Evolutionary conservation across 2,797 vertebrate genomes (phyloP), one percentile per base, ranked within the genome.

Genomic region (Tapirus indicus): DNA sequence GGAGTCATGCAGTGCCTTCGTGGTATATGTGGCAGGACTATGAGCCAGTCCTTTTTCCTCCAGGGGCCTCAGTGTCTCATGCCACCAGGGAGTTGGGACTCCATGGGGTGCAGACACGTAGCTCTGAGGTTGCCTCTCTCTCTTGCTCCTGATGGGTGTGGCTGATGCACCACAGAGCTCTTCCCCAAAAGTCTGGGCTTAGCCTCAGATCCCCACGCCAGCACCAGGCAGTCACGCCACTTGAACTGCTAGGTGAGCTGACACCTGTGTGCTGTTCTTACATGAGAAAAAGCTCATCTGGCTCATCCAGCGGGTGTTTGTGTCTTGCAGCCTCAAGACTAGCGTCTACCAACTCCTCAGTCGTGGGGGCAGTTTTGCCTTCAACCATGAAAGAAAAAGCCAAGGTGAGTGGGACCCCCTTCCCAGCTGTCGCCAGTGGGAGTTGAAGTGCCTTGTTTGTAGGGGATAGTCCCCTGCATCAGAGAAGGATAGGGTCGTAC

Each of bases 241-340:
- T 56, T 16, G 54, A 68, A 56, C 14, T 18, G 9, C 62, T 71
- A 29, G 13, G 18, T 29, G 52, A 52, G 54, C 21, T 35, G 38
- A 92, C 52, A 23, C 6, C 69, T 56, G 20, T 69, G n/a, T 35
- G 1, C 44, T 66, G 0, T 32, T 38, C 23, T 54, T 62, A 16
- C 8, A 6, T 74, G 54, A 82, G 72, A 54, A 82, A 91, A 77
- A 44, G 20, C 44, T 90, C n/a, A 3, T 47, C 52, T 56, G 62
- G 56, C 27, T 95, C 38, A 97, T 38, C 52, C 41, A 4, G 27
- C 0, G 0, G 11, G 32, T 72, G 7, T 95, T 97, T 95, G 60
- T 98, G 60, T 97, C 94, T 98, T 97, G 16, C 80, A 98, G 98
- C 88, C 84, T 87, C 90, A 16, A 96, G 32, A 91, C 64, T 32